Base-by-base conservation (phyloP, 2,797 vertebrate genomes). In the Acestrorhynchus altus region DNA sequence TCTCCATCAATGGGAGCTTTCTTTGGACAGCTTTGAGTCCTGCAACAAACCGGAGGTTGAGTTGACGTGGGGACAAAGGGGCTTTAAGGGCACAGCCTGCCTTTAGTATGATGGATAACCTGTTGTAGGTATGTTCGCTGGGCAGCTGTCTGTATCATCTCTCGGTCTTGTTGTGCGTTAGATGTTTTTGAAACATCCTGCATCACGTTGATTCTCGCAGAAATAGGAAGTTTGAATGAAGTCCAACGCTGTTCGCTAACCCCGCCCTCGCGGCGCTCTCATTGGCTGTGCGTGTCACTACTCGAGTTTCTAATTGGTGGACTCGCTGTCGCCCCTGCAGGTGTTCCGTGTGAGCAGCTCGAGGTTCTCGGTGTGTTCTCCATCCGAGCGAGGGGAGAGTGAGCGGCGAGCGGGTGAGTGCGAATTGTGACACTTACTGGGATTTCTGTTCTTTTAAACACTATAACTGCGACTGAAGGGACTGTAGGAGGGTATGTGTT, bases 221-320 rank as follows among this genome's bases (percentile, higher is more conserved):
- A 79, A 74, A 70, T 61, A 42, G 72, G 46, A 60, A 40, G 26
- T 75, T 73, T 67, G 59, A 65, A 74, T 64, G 10, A 61, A 71
- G 28, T 4, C 16, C 49, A 26, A 28, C 1, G 0, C 16, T 16
- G n/a, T 9, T 4, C 26, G 16, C 10, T 79, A 8, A 12, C 39
- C 18, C 65, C 76, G 72, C 83, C 83, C 64, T 16, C 35, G 44
- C 18, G n/a, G 16, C 4, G n/a, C 10, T 7, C 26, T 20, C n/a
- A 80, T 80, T 82, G 77, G 79, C 56, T 59, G 54, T 4, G n/a
- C 16, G 15, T 0, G 0, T 47, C 46, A 39, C 26, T 1, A 18
- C 57, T 28, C 2, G 18, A 9, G 28, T 39, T 10, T 35, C 6
- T 40, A 16, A 61, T 35, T 40, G 59, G n/a, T 63, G 16, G 26